A percentile compares a stretch with the other conserved stretches of the same genome.
phyloP scores from a whole-genome alignment of 2,113 vertebrate genomes.

The Syngnathus scovelli region DNA sequence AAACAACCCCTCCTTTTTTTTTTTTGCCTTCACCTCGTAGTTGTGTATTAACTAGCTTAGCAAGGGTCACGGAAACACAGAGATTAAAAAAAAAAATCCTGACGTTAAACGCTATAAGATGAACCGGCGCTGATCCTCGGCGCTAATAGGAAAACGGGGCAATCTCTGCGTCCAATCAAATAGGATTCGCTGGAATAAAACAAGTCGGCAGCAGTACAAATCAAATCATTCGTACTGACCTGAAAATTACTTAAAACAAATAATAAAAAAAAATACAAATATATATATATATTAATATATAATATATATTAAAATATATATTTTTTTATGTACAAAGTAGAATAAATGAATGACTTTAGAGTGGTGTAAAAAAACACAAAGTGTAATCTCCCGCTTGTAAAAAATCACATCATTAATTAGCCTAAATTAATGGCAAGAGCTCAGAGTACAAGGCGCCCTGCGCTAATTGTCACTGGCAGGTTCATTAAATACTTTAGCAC shows the following conservation, averaged over 20 bases:
- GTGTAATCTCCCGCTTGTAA: constrained; percentile 8
- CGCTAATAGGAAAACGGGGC: too few species aligned
- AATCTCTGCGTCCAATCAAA: too few species aligned
- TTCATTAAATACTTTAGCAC: constrained; percentile 47
- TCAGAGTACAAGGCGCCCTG: constrained; percentile 29
- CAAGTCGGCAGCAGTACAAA: neutral
- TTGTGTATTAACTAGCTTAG: constrained; percentile 10
- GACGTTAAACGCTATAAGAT: constrained; percentile 33
- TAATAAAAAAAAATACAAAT: too few species aligned
- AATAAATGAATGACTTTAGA: too few species aligned
- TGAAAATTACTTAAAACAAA: too few species aligned
- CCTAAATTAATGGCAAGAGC: constrained; percentile 30
- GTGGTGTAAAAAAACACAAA: neutral
- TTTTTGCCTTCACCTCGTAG: constrained; percentile 4
- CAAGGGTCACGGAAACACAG: neutral
- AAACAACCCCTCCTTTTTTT: neutral
- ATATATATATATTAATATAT: too few species aligned
- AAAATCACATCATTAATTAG: constrained; percentile 48
- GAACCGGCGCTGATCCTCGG: constrained; percentile 12
- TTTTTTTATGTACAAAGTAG: too few species aligned
- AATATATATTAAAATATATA: too few species aligned
- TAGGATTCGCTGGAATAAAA: neutral
- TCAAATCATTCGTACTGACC: too few species aligned
- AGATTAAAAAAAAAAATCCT: constrained; percentile 7
- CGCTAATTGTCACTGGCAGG: constrained; percentile 38